phyloP scores from a whole-genome alignment of 2,797 vertebrate species.

The Chromobotia macracanthus region DNA sequence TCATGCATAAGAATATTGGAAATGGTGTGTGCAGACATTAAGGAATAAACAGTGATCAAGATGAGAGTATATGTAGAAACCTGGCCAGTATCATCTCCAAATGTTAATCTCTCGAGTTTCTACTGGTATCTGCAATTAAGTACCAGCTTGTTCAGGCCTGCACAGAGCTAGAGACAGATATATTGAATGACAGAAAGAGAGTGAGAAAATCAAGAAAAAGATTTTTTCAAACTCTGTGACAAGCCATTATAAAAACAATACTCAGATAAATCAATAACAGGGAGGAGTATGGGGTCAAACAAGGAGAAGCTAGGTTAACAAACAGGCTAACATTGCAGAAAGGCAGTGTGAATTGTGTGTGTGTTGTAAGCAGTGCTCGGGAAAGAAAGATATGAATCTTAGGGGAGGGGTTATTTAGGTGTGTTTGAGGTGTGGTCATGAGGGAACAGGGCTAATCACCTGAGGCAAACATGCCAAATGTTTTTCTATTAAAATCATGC shows the following conservation, averaged over 20 bases:
- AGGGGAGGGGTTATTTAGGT: conserved; percentile 26
- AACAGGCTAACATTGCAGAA: not conserved
- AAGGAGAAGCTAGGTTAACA: not conserved
- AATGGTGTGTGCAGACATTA: not conserved
- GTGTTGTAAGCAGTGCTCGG: not conserved
- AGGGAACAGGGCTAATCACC: conserved; percentile 18
- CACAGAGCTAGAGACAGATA: conserved; percentile 25
- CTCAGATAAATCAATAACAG: conserved; percentile 5
- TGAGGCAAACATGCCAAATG: conserved; percentile 23
- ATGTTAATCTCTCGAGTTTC: conserved; percentile 52
- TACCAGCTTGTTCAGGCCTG: conserved; percentile 44
- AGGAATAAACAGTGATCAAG: not conserved
- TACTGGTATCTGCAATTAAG: conserved; percentile 24
- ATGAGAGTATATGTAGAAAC: not conserved
- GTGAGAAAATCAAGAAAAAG: not conserved
- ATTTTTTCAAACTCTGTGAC: not conserved
- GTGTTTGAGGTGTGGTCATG: conserved; percentile 36
- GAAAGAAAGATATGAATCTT: conserved; percentile 25
- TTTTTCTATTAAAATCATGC: conserved; percentile 16
- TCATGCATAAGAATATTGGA: not conserved
- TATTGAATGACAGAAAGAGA: not conserved
- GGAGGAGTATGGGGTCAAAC: not conserved
- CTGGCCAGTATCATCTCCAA: not conserved
- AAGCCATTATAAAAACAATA: not conserved
- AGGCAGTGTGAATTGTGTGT: not conserved